These are phyloP conservation scores for Aleiodes alternator DNA, from an alignment of 2,888 invertebrate genomes.

Conservation along the genomic window DNA sequence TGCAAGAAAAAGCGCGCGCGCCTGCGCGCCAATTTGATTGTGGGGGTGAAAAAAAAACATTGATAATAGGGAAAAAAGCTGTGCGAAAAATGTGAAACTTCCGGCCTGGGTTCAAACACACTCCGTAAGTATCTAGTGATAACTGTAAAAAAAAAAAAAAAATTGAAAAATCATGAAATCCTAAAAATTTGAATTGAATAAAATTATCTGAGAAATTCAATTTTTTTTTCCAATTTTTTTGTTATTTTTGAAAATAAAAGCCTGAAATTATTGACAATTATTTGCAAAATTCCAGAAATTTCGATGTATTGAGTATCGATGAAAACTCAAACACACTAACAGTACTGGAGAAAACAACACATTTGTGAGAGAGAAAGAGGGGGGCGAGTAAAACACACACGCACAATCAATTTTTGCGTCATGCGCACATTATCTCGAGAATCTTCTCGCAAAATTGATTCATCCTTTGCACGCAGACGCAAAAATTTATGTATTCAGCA, in stretches of 20 bases:
- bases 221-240: too few species aligned
- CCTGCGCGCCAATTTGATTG: slow-evolving; percentile 10
- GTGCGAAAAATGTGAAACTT: slow-evolving; percentile 1
- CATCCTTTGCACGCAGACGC: slow-evolving; percentile 33
- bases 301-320: slow-evolving; percentile 47
- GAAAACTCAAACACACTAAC: slow-evolving; percentile 8
- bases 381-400: not conserved
- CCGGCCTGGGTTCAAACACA: too few species aligned
- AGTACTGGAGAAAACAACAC: not conserved
- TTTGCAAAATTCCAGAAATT: slow-evolving; percentile 18
- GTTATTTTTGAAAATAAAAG: too few species aligned
- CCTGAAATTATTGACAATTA: too few species aligned
- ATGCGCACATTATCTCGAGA: slow-evolving; percentile 43
- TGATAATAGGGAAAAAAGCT: slow-evolving; percentile 11
- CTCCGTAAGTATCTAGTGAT: not conserved
- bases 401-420: slow-evolving; percentile 40
- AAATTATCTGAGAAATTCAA: too few species aligned
- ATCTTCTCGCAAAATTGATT: slow-evolving; percentile 40
- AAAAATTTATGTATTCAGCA: slow-evolving; percentile 39
- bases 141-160: not conserved
- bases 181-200: not conserved
- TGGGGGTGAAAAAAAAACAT: slow-evolving; percentile 10
- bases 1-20: slow-evolving; percentile 26
- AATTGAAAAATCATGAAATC: too few species aligned
- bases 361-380: too few species aligned